Evolutionary conservation across 2,888 invertebrate genomes (phyloP).

Genomic region (Limnephilus lunatus): DNA sequence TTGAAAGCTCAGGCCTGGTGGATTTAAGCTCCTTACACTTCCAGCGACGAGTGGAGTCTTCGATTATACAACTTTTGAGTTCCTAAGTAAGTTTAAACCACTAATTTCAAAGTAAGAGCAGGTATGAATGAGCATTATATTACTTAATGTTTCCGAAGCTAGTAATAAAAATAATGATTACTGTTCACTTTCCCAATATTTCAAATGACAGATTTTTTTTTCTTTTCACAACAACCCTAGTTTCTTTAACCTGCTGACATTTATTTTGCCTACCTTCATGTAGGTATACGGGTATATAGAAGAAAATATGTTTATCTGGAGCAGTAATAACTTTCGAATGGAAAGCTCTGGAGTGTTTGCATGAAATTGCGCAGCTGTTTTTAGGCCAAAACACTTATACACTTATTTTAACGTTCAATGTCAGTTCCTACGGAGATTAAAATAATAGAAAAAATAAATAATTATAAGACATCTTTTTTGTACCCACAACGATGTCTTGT

Average conservation of each 20-base stretch:
- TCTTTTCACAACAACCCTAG: background rate
- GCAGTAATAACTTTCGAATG: background rate
- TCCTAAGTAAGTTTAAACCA: background rate
- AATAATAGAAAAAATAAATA: too few species aligned
- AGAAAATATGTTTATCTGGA: background rate
- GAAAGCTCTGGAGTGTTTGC: background rate
- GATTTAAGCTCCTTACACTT: slow-evolving; percentile 35
- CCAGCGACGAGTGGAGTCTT: background rate
- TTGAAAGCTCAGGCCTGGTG: slow-evolving; percentile 44
- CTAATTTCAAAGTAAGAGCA: background rate
- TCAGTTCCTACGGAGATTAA: background rate
- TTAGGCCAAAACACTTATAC: background rate
- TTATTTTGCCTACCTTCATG: too few species aligned
- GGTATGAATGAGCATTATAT: too few species aligned
- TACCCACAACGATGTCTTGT: too few species aligned
- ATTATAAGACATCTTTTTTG: too few species aligned
- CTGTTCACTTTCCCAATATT: background rate
- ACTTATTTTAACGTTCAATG: background rate
- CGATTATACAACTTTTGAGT: slow-evolving; percentile 2
- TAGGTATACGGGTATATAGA: background rate
- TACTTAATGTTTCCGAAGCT: too few species aligned
- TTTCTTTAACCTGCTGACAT: too few species aligned
- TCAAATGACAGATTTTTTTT: background rate
- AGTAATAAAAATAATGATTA: background rate
- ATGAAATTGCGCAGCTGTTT: background rate